Base-by-base conservation (phyloP, 2,888 invertebrate genomes). In the Pristionchus arcanus region DNA sequence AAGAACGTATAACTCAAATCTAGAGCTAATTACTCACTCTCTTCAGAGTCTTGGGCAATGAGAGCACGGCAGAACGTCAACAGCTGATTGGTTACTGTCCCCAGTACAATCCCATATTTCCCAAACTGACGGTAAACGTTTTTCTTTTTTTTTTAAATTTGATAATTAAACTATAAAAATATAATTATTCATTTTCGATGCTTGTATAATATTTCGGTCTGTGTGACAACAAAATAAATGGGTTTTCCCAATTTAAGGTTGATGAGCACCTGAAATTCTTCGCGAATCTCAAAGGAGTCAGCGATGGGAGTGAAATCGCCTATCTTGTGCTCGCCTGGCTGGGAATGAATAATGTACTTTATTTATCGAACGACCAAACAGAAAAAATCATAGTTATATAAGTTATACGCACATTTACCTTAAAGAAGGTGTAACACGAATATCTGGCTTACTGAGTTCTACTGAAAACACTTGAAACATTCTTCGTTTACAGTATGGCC, bases 321-420 rank as follows among this genome's bases (percentile, higher is more conserved):
- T 13, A 74, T 0, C 16, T 7, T 5, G 25, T 91, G 19, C 89
- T 90, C 11, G 63, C 42, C 3, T 13, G 19, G 3, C 83, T 90
- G 0, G 83, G 68, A 37, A 42, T 91, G 59, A 55, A 25, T 19
- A 88, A 90, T 25, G 90, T 90, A 42, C 42, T 42, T 3, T 42
- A 42, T 42, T 42, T 42, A 42, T 42, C 42, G 9, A 5, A 42
- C 42, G 42, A 42, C 42, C 9, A 42, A 42, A 42, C 9, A 42
- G 42, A 3, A 5, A 5, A 5, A 42, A 3, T 42, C 42, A 42
- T 9, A 42, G 4, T 5, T 42, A 42, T 42, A 5, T 42, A 42
- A 5, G 42, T 5, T 42, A 42, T 42, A 5, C 42, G 42, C 9
- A 9, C 42, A 42, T 42, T 42, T 42, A 5, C 9, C 4, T 42